Conservation (phyloP, 2,113 vertebrate genomes). For the Aegotheles bennettii region DNA sequence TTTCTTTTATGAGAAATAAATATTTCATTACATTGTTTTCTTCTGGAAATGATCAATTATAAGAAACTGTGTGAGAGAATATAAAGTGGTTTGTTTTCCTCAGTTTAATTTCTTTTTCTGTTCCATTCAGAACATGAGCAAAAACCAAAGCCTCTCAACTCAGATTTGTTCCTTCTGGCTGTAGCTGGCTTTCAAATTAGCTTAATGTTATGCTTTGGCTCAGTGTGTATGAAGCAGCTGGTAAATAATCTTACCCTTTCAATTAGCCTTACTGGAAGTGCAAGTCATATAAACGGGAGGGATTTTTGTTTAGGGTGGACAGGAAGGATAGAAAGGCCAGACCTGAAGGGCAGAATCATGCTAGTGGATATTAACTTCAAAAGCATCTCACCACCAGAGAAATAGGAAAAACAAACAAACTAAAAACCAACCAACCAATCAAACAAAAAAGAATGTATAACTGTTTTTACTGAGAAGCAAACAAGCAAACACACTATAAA, state of each 20-base stretch:
- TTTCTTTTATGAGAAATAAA: neutral
- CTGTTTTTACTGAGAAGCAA: neutral
- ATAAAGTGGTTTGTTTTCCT: neutral
- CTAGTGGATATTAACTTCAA: neutral
- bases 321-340: neutral
- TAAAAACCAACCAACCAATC: neutral
- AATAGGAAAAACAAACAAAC: neutral
- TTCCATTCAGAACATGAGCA: neutral
- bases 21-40: neutral
- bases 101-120: neutral
- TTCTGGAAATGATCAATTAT: conserved; percentile 6
- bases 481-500: neutral
- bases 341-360: neutral
- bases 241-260: neutral
- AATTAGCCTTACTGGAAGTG: neutral
- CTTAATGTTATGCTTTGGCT: neutral
- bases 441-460: neutral
- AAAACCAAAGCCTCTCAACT: neutral
- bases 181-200: neutral
- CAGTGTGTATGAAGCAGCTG: neutral
- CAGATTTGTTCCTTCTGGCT: neutral
- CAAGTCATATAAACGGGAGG: neutral
- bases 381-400: fast-evolving
- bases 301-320: neutral
- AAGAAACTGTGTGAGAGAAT: neutral